phyloP scores from a whole-genome alignment of 2,888 invertebrate genomes.

The Metalampra italica region DNA sequence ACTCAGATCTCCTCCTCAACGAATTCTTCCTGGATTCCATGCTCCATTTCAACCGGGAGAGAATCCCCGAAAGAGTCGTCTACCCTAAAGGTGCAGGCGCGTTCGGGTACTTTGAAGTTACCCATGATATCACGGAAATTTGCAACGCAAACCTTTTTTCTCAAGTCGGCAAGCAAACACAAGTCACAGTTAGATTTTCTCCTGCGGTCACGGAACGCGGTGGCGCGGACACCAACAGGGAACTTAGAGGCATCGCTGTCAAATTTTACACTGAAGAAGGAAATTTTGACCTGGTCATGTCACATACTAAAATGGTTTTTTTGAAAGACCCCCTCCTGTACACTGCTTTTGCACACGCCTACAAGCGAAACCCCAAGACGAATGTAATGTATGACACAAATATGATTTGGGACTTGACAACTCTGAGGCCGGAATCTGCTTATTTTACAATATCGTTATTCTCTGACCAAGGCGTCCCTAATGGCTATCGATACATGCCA shows the following conservation, averaged over 20 bases:
- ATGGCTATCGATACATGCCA: slow-evolving; percentile 92
- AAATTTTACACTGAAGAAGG: slow-evolving; percentile 44
- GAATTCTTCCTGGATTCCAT: slow-evolving; percentile 81
- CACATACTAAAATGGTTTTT: slow-evolving; percentile 74
- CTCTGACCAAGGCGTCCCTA: slow-evolving; percentile 91
- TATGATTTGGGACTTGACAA: slow-evolving; percentile 73
- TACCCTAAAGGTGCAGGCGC: slow-evolving; percentile 94
- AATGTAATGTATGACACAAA: slow-evolving; percentile 21
- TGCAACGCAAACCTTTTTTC: slow-evolving; percentile 78
- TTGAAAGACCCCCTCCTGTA: slow-evolving; percentile 75
- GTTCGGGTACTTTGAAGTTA: slow-evolving; percentile 8
- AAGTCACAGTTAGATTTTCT: slow-evolving; percentile 76
- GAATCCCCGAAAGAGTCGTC: slow-evolving; percentile 93
- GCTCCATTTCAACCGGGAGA: slow-evolving; percentile 87
- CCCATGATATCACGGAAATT: slow-evolving; percentile 1
- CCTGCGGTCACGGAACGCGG: slow-evolving; percentile 80
- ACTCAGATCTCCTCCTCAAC: slow-evolving; percentile 8
- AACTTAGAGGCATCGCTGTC: slow-evolving; percentile 60
- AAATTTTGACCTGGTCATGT: slow-evolving; percentile 29
- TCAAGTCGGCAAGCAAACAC: slow-evolving; percentile 78
- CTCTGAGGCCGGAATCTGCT: slow-evolving; percentile 79
- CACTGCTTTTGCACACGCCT: slow-evolving; percentile 70
- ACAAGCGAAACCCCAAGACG: slow-evolving; percentile 77
- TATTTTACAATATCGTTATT: slow-evolving; percentile 87
- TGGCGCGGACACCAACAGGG: slow-evolving; percentile 70